Conservation (phyloP, 2,797 vertebrate genomes). For the Manis crassicaudata region DNA sequence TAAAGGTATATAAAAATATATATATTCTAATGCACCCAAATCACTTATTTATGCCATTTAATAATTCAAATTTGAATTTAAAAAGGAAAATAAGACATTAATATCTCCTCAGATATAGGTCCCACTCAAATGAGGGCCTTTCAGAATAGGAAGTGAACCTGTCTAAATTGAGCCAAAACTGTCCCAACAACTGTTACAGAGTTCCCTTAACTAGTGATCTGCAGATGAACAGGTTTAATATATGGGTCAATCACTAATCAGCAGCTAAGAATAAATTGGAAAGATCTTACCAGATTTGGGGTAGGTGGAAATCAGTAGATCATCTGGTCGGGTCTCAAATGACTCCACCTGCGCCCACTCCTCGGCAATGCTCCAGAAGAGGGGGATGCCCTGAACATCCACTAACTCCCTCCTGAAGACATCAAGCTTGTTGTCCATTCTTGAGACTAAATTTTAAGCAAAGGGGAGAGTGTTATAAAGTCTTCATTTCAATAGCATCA, state of each 20-base stretch:
- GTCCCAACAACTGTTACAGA: neutral
- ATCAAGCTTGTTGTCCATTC: conserved; percentile 10
- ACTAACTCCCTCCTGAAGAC: conserved; percentile 64
- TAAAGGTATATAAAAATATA: neutral
- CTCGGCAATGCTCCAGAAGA: conserved; percentile 71
- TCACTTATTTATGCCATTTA: neutral
- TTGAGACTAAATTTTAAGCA: conserved; percentile 29
- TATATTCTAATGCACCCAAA: neutral
- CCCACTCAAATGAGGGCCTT: neutral
- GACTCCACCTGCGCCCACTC: conserved; percentile 74
- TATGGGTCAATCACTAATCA: neutral
- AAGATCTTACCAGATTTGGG: conserved; percentile 80
- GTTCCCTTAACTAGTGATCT: neutral
- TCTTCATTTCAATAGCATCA: neutral
- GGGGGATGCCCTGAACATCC: conserved; percentile 59
- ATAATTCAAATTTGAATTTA: neutral
- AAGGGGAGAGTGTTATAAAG: neutral
- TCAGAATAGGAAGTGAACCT: neutral
- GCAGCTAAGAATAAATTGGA: neutral
- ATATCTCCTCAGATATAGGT: neutral
- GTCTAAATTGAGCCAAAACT: neutral
- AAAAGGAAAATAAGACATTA: neutral
- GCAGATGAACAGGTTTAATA: neutral
- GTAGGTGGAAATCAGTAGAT: conserved; percentile 79
- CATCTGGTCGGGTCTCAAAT: conserved; percentile 76